Percentiles rank a stretch among this genome's conserved stretches.
Evolutionary conservation across 2,888 invertebrate species (phyloP).

Genomic region (Barypeithes pellucidus): DNA sequence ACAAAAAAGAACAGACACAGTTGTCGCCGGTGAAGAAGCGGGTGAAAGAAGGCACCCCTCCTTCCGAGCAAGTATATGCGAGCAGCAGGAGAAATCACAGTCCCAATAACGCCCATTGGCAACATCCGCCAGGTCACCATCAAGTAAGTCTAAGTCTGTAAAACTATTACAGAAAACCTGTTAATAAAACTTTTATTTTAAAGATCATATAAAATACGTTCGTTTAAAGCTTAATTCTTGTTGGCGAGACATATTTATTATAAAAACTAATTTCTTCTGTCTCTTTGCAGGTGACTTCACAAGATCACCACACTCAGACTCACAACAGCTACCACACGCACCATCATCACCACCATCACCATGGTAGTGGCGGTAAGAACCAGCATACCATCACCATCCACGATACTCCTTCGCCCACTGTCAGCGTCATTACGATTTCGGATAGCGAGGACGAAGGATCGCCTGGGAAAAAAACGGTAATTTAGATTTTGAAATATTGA

Average conservation of each 20-base stretch:
- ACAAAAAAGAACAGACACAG: slow-evolving; percentile 91
- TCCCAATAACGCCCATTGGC: slow-evolving; percentile 68
- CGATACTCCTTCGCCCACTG: slow-evolving; percentile 95
- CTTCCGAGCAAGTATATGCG: slow-evolving; percentile 71
- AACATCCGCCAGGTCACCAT: slow-evolving; percentile 66
- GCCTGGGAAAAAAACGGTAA: slow-evolving; percentile 64
- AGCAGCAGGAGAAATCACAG: slow-evolving; percentile 65
- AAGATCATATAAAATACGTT: no score
- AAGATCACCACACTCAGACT: slow-evolving; percentile 62
- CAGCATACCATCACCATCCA: slow-evolving; percentile 95
- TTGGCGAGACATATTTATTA: no score
- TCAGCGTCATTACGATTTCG: slow-evolving; percentile 95
- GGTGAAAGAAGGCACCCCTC: slow-evolving; percentile 96
- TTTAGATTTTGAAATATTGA: not conserved
- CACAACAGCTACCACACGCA: slow-evolving; percentile 60
- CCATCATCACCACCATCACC: slow-evolving; percentile 68
- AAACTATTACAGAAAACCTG: no score
- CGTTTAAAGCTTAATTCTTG: no score
- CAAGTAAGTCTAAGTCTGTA: slow-evolving; percentile 62
- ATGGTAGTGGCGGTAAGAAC: slow-evolving; percentile 66
- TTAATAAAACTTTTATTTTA: no score
- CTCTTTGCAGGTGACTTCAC: slow-evolving; percentile 56
- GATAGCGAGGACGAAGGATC: slow-evolving; percentile 92
- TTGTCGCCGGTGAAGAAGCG: slow-evolving; percentile 97
- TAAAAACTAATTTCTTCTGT: not conserved